phyloP scores from a whole-genome alignment of 2,888 invertebrate genomes.

The Dorcus hopei region DNA sequence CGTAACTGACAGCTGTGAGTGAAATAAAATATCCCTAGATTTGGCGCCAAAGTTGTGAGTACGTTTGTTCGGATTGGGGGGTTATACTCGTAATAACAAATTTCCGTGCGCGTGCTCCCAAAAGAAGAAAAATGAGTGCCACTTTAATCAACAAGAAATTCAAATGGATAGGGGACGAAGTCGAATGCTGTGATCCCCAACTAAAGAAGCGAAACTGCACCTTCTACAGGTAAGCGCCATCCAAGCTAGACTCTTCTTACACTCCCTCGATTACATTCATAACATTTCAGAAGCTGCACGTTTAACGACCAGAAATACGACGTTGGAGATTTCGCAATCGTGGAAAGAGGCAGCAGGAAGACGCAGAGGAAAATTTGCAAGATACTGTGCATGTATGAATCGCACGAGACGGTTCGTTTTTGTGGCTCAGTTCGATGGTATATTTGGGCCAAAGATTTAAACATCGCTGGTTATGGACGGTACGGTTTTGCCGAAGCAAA shows the following conservation, averaged over 20 bases:
- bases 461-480: constrained; percentile 9
- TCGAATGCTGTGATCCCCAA: background rate
- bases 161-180: background rate
- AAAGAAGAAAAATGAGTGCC: background rate
- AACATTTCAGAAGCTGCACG: constrained; percentile 14
- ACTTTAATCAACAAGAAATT: background rate
- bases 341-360: constrained; percentile 2
- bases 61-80: background rate
- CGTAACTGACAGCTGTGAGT: too few species aligned
- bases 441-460: constrained; percentile 23
- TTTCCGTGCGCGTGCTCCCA: background rate
- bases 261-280: background rate
- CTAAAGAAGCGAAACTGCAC: background rate
- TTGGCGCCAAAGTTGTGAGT: too few species aligned
- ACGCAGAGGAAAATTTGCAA: constrained; percentile 6
- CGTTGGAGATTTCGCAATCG: constrained; percentile 15
- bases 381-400: constrained; percentile 16
- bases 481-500: constrained; percentile 24
- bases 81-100: background rate
- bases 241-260: background rate
- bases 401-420: background rate
- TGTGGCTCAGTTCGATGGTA: constrained; percentile 26
- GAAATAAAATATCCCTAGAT: too few species aligned
- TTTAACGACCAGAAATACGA: constrained; percentile 11
- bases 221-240: constrained; percentile 14